Evolutionary conservation across 2,888 invertebrate genomes (phyloP).

Genomic region (Toxonevra muliebris): DNA sequence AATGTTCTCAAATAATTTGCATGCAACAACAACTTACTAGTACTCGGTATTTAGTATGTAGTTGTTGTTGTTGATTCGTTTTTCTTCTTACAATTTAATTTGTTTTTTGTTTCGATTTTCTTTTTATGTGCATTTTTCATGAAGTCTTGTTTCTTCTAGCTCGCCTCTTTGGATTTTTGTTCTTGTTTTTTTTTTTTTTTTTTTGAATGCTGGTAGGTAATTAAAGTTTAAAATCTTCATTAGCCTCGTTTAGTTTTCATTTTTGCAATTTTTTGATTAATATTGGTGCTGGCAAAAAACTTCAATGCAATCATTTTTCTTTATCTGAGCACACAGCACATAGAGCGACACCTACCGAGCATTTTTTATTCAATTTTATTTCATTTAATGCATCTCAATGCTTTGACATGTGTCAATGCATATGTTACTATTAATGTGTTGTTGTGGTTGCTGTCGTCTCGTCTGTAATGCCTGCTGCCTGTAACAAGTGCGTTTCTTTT

Average conservation of each 20-base stretch:
- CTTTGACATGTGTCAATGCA: slow-evolving; percentile 24
- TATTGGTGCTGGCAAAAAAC: slow-evolving; percentile 12
- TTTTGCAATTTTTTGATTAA: slow-evolving; percentile 35
- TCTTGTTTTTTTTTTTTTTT: slow-evolving; percentile 22
- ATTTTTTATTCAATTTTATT: not conserved
- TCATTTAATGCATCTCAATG: slow-evolving; percentile 18
- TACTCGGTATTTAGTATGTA: slow-evolving; percentile 8
- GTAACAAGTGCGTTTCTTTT: too few species aligned
- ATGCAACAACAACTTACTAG: slow-evolving; percentile 23
- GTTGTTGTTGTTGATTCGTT: slow-evolving; percentile 30
- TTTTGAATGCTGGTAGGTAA: slow-evolving; percentile 32
- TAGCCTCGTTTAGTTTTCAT: slow-evolving; percentile 46
- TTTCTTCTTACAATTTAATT: slow-evolving; percentile 28
- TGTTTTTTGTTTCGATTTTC: slow-evolving; percentile 15
- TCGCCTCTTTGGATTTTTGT: not conserved
- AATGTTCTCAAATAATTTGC: slow-evolving; percentile 31
- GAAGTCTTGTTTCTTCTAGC: not conserved
- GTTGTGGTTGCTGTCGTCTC: slow-evolving; percentile 6
- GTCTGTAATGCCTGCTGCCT: not conserved
- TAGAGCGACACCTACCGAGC: slow-evolving; percentile 9
- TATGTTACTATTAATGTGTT: slow-evolving; percentile 3
- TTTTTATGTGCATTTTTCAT: slow-evolving; percentile 2
- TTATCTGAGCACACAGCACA: too few species aligned
- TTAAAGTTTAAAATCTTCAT: slow-evolving; percentile 48
- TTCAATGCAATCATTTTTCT: not conserved